A percentile compares a stretch with the other conserved stretches of the same genome.
phyloP scores from a whole-genome alignment of 2,113 vertebrate species.

The Otolemur garnettii region DNA sequence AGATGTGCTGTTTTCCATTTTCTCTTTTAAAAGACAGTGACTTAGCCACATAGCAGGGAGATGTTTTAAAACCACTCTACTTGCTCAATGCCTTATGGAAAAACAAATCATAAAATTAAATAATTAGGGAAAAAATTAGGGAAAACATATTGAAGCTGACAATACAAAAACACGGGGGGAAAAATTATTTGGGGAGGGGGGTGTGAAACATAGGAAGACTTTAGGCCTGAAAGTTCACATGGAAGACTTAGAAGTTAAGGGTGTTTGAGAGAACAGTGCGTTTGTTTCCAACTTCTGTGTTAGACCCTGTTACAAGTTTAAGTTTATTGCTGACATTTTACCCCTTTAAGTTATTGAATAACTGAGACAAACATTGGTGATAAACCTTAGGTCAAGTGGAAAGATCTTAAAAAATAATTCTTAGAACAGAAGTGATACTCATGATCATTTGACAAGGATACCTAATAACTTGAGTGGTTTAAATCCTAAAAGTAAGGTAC shows the following conservation, averaged over 20 bases:
- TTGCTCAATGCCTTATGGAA: too few relatives aligned
- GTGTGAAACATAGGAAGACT: background rate
- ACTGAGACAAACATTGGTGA: background rate
- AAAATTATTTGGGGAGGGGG: background rate
- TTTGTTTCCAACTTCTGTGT: conserved; percentile 61
- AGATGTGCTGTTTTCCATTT: too few relatives aligned
- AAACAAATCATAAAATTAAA: too few relatives aligned
- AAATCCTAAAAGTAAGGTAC: conserved; percentile 49
- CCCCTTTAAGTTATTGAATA: background rate
- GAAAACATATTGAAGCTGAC: background rate
- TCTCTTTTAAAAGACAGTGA: too few relatives aligned
- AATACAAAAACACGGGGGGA: background rate
- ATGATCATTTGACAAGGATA: conserved; percentile 47
- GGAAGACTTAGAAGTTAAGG: conserved; percentile 60
- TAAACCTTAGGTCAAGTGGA: too few relatives aligned
- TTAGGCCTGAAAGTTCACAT: background rate
- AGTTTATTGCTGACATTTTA: conserved; percentile 61
- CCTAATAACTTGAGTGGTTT: conserved; percentile 2
- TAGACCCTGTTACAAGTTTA: conserved; percentile 25
- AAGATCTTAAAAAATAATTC: background rate
- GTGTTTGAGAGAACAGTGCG: conserved; percentile 27
- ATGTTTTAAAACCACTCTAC: too few relatives aligned
- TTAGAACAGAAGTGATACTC: conserved; percentile 38
- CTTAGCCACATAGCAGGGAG: too few relatives aligned
- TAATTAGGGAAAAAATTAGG: background rate